Conservation (phyloP, 2,888 invertebrate species). For the Lasioglossum vierecki region DNA sequence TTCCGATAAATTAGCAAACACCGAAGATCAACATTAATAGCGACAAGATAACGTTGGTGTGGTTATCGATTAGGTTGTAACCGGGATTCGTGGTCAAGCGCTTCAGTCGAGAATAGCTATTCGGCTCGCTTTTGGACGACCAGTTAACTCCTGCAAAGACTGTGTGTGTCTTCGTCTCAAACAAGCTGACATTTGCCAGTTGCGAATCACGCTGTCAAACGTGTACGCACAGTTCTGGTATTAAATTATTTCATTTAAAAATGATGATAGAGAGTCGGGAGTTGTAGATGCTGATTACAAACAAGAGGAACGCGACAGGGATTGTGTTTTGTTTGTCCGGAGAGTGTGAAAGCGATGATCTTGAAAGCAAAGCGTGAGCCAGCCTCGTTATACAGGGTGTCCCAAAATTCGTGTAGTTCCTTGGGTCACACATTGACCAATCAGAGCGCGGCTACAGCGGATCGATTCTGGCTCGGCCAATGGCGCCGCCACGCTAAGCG, state of each 20-base stretch:
- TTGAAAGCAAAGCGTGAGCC: neutral
- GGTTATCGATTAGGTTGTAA: constrained; percentile 43
- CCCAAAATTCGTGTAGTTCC: too few species aligned
- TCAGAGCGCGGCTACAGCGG: too few species aligned
- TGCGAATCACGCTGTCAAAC: too few species aligned
- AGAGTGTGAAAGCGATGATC: neutral
- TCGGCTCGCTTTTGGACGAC: neutral
- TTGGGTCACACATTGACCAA: too few species aligned
- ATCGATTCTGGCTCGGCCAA: too few species aligned
- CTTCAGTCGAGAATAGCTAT: neutral
- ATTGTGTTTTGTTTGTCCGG: neutral
- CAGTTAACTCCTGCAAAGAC: neutral
- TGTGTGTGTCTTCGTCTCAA: neutral
- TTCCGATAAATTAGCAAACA: constrained; percentile 40
- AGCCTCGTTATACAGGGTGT: neutral
- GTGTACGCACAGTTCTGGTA: too few species aligned
- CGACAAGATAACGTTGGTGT: constrained; percentile 24
- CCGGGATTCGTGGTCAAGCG: neutral
- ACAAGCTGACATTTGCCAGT: neutral
- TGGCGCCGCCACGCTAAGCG: too few species aligned
- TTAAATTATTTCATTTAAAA: too few species aligned
- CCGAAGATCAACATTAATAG: constrained; percentile 40
- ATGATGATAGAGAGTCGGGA: too few species aligned
- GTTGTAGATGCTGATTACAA: neutral
- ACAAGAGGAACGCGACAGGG: neutral